phyloP scores from a whole-genome alignment of 2,797 vertebrate genomes.

The Austrolebias charrua region DNA sequence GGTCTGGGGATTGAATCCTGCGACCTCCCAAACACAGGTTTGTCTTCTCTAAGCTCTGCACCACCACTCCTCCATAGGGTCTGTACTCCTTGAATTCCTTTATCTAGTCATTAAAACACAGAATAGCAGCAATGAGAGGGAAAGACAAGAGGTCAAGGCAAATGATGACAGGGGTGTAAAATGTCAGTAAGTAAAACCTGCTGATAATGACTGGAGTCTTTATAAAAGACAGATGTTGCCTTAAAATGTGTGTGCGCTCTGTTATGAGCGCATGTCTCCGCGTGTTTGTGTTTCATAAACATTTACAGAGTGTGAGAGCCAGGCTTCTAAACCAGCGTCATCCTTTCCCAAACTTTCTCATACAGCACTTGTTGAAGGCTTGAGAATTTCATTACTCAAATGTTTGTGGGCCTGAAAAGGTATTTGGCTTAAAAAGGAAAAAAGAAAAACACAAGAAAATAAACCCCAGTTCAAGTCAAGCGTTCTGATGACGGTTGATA shows the following conservation, averaged over 20 bases:
- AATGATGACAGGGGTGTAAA: not conserved
- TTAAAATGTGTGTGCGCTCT: constrained; percentile 60
- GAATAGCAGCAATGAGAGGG: too few relatives aligned
- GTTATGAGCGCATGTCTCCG: constrained; percentile 50
- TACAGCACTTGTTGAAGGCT: constrained; percentile 27
- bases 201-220: constrained; percentile 60
- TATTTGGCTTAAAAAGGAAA: constrained; percentile 20
- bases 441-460: constrained; percentile 16
- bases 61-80: too few relatives aligned
- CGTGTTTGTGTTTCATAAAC: constrained; percentile 68
- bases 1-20: too few relatives aligned
- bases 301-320: constrained; percentile 57
- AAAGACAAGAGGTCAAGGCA: constrained; percentile 6
- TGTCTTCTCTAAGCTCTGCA: too few relatives aligned
- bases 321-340: constrained; percentile 41
- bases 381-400: constrained; percentile 18
- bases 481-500: not conserved
- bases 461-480: constrained; percentile 10
- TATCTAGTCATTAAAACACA: constrained; percentile 31
- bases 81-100: constrained; percentile 8
- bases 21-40: too few relatives aligned
- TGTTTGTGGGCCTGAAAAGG: constrained; percentile 8
- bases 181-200: constrained; percentile 35
- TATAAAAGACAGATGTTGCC: constrained; percentile 73
- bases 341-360: constrained; percentile 43